These are phyloP conservation scores for Drosophila neutralis DNA, from an alignment of 2,888 invertebrate species.

Conservation along the genomic window DNA sequence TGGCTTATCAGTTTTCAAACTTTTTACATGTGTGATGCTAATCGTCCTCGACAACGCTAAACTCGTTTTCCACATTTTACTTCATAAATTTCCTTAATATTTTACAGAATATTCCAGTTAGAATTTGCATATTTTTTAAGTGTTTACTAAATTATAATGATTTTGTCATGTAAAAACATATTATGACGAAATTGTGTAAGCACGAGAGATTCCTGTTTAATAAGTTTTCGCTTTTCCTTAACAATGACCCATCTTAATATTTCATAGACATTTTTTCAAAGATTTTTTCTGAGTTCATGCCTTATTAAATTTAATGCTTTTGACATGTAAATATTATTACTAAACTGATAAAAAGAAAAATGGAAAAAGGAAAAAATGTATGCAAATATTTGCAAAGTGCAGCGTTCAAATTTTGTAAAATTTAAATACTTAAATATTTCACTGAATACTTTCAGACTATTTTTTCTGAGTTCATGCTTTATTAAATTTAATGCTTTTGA, in stretches of 20 bases:
- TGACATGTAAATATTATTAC: constrained; percentile 18
- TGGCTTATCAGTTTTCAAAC: neutral
- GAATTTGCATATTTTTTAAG: neutral
- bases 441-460: neutral
- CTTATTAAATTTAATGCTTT: constrained; percentile 15
- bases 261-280: constrained; percentile 2
- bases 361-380: neutral
- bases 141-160: neutral
- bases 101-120: neutral
- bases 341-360: constrained; percentile 1
- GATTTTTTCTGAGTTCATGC: constrained; percentile 2
- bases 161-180: neutral
- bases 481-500: constrained; percentile 9
- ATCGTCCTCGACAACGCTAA: neutral
- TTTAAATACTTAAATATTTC: constrained; percentile 3
- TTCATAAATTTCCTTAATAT: neutral
- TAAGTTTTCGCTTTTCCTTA: neutral
- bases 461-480: neutral
- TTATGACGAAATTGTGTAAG: neutral
- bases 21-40: neutral
- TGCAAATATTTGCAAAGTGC: neutral
- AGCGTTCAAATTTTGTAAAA: neutral
- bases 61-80: neutral
- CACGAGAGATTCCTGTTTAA: neutral
- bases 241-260: neutral